These are phyloP conservation scores for Anaspis maculata DNA, from an alignment of 2,888 invertebrate genomes.

Conservation along the genomic window DNA sequence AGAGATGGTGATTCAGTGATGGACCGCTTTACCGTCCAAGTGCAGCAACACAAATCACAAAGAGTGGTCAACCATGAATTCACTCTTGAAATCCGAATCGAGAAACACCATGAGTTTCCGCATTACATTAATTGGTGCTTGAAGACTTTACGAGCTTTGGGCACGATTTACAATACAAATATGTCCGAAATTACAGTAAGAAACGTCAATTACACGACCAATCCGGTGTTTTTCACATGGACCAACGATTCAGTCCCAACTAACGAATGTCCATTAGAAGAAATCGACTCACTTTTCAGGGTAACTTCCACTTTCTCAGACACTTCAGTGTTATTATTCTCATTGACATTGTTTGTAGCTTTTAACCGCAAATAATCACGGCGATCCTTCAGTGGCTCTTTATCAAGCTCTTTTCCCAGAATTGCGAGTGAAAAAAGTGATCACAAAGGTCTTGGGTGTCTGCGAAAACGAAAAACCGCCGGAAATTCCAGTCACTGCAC, in stretches of 20 bases:
- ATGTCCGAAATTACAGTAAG: constrained; percentile 62
- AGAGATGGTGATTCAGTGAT: constrained; percentile 63
- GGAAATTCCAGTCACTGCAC: constrained; percentile 36
- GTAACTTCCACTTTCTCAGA: constrained; percentile 38
- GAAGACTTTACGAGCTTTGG: constrained; percentile 53
- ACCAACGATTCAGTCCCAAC: constrained; percentile 79
- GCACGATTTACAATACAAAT: constrained; percentile 50
- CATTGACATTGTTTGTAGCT: no score
- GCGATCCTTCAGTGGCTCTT: constrained; percentile 53
- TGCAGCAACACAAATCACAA: constrained; percentile 72
- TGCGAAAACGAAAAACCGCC: constrained; percentile 47
- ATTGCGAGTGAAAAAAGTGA: constrained; percentile 56
- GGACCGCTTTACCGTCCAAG: constrained; percentile 67
- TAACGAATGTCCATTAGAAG: constrained; percentile 67
- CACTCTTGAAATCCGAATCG: constrained; percentile 57
- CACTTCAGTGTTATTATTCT: no score
- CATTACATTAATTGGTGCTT: constrained; percentile 74
- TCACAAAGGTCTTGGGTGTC: constrained; percentile 58
- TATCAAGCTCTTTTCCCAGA: constrained; percentile 56
- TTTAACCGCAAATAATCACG: constrained; percentile 47
- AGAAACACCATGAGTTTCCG: constrained; percentile 51
- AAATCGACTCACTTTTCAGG: constrained; percentile 60
- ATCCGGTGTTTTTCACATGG: constrained; percentile 66
- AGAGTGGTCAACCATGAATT: constrained; percentile 79
- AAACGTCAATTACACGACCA: constrained; percentile 51